A percentile compares a stretch with the other conserved stretches of the same genome.
These are phyloP conservation scores for Bombus haemorrhoidalis DNA, from an alignment of 1,140 invertebrate genomes.

Conservation along the genomic window DNA sequence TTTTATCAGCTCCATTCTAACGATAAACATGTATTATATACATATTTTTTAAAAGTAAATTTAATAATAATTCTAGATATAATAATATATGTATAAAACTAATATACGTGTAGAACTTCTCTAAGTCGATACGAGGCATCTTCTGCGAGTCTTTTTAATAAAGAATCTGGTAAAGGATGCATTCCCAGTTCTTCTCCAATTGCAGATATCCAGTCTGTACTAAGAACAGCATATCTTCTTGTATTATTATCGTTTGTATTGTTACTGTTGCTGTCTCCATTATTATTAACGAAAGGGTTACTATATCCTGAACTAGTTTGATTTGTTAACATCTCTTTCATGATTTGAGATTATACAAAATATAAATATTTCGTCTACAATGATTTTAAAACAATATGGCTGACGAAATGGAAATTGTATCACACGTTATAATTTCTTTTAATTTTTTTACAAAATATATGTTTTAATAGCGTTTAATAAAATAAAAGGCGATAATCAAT, in stretches of 20 bases:
- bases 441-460: background rate
- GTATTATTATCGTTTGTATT: slow-evolving; percentile 73
- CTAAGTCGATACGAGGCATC: slow-evolving; percentile 80
- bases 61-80: background rate
- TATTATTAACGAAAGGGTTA: slow-evolving; percentile 79
- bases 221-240: slow-evolving; percentile 78
- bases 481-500: background rate
- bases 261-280: slow-evolving; percentile 74
- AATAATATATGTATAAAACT: slow-evolving; percentile 72
- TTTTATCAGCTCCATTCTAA: slow-evolving; percentile 16
- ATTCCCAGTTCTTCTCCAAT: slow-evolving; percentile 81
- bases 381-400: slow-evolving; percentile 25
- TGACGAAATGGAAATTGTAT: slow-evolving; percentile 7
- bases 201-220: slow-evolving; percentile 79
- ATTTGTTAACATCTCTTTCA: slow-evolving; percentile 77
- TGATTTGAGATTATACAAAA: slow-evolving; percentile 51
- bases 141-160: slow-evolving; percentile 77
- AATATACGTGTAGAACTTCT: slow-evolving; percentile 78
- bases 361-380: background rate
- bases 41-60: background rate
- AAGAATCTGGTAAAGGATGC: slow-evolving; percentile 76
- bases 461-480: background rate
- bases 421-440: background rate
- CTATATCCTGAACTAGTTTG: slow-evolving; percentile 69
- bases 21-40: background rate